A percentile compares a stretch with the other conserved stretches of the same genome.
phyloP scores from a whole-genome alignment of 2,888 invertebrate genomes.

The Eristalis tenax region DNA sequence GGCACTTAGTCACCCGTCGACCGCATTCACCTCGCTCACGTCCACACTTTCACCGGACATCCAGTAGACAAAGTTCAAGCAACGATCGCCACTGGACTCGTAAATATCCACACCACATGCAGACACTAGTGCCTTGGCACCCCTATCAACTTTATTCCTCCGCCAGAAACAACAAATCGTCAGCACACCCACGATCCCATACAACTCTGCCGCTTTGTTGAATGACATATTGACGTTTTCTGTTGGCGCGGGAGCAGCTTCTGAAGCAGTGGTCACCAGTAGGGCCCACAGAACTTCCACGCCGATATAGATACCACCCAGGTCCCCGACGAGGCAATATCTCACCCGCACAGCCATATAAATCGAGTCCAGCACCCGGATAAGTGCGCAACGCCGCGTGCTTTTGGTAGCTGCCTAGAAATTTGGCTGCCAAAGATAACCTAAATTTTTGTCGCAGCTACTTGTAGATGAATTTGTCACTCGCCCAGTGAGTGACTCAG shows the following conservation, averaged over 20 bases:
- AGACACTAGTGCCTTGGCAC: conserved; percentile 4
- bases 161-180: conserved; percentile 42
- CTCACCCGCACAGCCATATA: conserved; percentile 34
- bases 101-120: conserved; percentile 29
- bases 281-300: conserved; percentile 63
- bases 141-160: conserved; percentile 33
- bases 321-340: conserved; percentile 14
- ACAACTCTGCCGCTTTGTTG: conserved; percentile 33
- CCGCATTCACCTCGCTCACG: conserved; percentile 6
- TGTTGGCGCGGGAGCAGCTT: conserved; percentile 47
- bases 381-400: conserved; percentile 30
- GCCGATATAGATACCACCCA: conserved; percentile 50
- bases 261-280: conserved; percentile 62
- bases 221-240: conserved; percentile 57
- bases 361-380: conserved; percentile 49
- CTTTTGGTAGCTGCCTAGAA: conserved; percentile 55
- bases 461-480: conserved; percentile 66
- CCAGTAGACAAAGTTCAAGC: conserved; percentile 20
- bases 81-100: conserved; percentile 23
- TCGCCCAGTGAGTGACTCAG: conserved; percentile 50
- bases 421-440: conserved; percentile 65
- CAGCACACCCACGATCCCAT: conserved; percentile 43
- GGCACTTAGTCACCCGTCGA: conserved; percentile 17
- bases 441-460: conserved; percentile 51
- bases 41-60: conserved; percentile 1